Conservation (phyloP, 2,113 vertebrate genomes). For the Eira barbara region DNA sequence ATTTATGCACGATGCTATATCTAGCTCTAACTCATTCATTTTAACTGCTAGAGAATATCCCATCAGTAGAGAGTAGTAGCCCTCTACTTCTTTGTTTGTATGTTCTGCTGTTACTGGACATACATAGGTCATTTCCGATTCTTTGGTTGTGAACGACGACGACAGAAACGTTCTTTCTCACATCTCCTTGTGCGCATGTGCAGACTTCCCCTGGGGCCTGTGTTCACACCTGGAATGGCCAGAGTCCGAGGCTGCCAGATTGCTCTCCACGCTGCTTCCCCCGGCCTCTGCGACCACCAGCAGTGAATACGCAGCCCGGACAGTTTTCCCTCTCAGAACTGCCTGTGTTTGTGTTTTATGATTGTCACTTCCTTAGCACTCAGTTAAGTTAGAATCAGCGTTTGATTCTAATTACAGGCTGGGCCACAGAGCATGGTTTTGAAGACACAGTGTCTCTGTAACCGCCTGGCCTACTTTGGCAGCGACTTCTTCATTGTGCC, state of each 20-base stretch:
- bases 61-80: background rate
- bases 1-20: background rate
- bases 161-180: background rate
- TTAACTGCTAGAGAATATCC: background rate
- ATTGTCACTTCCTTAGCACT: background rate
- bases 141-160: background rate
- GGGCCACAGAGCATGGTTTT: slow-evolving; percentile 76
- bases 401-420: slow-evolving; percentile 78
- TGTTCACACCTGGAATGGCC: background rate
- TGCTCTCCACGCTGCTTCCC: background rate
- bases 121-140: background rate
- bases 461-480: slow-evolving; percentile 87
- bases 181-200: background rate
- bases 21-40: background rate
- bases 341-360: background rate
- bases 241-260: background rate
- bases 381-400: rapidly evolving
- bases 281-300: rapidly evolving
- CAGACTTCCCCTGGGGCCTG: background rate
- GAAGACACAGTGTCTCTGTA: slow-evolving; percentile 87
- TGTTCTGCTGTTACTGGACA: background rate
- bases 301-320: rapidly evolving
- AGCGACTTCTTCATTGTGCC: slow-evolving; percentile 88
- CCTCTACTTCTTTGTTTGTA: background rate
- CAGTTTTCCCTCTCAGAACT: background rate